These are phyloP conservation scores for Ectemnius lituratus DNA, from an alignment of 2,888 invertebrate species.

Conservation along the genomic window DNA sequence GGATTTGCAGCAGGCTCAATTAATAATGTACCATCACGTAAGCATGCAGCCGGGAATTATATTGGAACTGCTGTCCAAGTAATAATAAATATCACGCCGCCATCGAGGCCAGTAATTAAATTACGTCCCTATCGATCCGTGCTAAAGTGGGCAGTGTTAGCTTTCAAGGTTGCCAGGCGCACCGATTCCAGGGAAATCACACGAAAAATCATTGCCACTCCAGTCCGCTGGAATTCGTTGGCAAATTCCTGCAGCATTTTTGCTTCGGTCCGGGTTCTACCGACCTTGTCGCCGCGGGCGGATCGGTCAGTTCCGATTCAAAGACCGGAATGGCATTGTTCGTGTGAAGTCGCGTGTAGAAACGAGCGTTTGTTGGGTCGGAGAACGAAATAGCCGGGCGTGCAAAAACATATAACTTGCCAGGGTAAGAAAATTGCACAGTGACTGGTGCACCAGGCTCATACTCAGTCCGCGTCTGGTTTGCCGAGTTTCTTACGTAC, in stretches of 20 bases:
- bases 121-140: slow-evolving; percentile 50
- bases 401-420: background rate
- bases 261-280: too few species aligned
- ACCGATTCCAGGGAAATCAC: background rate
- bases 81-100: slow-evolving; percentile 45
- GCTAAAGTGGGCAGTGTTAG: background rate
- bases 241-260: too few species aligned
- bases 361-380: too few species aligned
- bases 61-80: slow-evolving; percentile 17
- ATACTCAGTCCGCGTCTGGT: background rate
- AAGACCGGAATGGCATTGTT: too few species aligned
- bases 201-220: too few species aligned
- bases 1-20: slow-evolving; percentile 57
- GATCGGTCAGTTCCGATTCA: too few species aligned
- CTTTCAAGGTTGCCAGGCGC: slow-evolving; percentile 20
- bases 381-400: background rate
- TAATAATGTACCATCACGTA: slow-evolving; percentile 53
- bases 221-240: too few species aligned
- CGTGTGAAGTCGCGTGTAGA: too few species aligned
- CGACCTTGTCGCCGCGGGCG: too few species aligned
- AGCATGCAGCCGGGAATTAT: slow-evolving; percentile 53
- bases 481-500: slow-evolving; percentile 6
- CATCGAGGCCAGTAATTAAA: slow-evolving; percentile 47
- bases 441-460: background rate
- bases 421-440: background rate